Evolutionary conservation across 2,113 vertebrate species (phyloP), one percentile per base, ranked within the genome.

Genomic region (Gnathonemus echidnorhynchus): DNA sequence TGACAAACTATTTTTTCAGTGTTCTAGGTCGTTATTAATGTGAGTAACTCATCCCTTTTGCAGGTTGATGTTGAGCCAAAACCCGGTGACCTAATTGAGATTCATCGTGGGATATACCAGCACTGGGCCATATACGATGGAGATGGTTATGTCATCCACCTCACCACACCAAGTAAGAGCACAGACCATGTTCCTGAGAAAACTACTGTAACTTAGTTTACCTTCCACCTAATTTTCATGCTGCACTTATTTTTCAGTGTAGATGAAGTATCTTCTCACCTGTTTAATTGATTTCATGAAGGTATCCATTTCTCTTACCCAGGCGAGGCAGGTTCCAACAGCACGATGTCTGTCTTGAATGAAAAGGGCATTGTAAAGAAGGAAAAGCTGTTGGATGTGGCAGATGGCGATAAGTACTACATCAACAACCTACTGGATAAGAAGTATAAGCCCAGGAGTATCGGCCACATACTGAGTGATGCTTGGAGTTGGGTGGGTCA

Each of bases 81-180:
- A 21, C 92, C 27, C 3, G 96, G 97, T 24, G 97, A 97, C 92
- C 90, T 97, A 92, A 97, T 98, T 1, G 97, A 98, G 92, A 96
- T 98, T 90, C 94, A 93, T 90, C 94, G 97, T 42, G 92, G 93
- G 21, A 13, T 89, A 3, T 98, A 97, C 90, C 93, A 96, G 46
- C 97, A 98, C 93, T 98, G 97, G 97, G 97, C 95, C 6, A 88
- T 98, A 70, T 98, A 97, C 11, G 89, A 97, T 24, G 97, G 97
- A 0, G 91, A 97, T 1, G 97, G 97, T 88, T 96, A 92, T 0
- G 94, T 98, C 42, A 91, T 98, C 91, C 97, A 98, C 90, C 85
- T 99, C 91, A 95, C 96, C 0, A 95, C 97, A 87, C 93, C 95
- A 46, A 91, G 95, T 96, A 88, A 95, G 95, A 84, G 77, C 56